Evolutionary conservation across 2,888 invertebrate species (phyloP).

Genomic region (Cactoblastis cactorum): DNA sequence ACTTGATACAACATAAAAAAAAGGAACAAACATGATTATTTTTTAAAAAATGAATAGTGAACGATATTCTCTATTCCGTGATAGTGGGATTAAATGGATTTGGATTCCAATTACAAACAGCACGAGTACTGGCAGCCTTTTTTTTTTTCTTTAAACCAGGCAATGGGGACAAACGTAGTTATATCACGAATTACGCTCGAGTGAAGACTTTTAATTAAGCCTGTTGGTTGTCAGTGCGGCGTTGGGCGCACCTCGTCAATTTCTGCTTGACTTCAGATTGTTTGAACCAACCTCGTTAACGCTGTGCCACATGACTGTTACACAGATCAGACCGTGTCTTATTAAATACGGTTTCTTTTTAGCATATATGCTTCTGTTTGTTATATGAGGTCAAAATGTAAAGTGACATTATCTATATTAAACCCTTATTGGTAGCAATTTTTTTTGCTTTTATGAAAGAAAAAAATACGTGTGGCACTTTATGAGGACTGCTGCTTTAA

Average conservation of each 20-base stretch:
- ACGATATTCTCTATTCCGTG: no score
- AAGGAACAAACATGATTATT: no score
- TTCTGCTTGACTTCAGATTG: constrained; percentile 66
- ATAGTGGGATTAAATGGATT: no score
- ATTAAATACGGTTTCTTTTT: background rate
- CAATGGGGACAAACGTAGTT: constrained; percentile 51
- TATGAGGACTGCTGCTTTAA: no score
- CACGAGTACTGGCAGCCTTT: background rate
- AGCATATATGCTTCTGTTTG: no score
- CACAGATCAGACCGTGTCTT: background rate
- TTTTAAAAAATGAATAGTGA: no score
- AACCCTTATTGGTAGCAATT: no score
- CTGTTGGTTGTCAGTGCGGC: constrained; percentile 38
- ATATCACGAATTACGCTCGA: constrained; percentile 69
- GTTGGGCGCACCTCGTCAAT: constrained; percentile 55
- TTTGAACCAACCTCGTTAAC: constrained; percentile 59
- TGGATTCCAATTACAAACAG: background rate
- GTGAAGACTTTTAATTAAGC: constrained; percentile 75
- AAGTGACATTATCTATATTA: no score
- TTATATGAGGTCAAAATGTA: no score
- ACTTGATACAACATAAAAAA: no score
- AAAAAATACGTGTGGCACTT: no score
- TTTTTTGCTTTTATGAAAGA: no score
- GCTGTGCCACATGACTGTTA: constrained; percentile 6
- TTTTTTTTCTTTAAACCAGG: background rate